A percentile compares a stretch with the other conserved stretches of the same genome.
phyloP scores from a whole-genome alignment of 2,888 invertebrate genomes.

The Phaonia tiefii region DNA sequence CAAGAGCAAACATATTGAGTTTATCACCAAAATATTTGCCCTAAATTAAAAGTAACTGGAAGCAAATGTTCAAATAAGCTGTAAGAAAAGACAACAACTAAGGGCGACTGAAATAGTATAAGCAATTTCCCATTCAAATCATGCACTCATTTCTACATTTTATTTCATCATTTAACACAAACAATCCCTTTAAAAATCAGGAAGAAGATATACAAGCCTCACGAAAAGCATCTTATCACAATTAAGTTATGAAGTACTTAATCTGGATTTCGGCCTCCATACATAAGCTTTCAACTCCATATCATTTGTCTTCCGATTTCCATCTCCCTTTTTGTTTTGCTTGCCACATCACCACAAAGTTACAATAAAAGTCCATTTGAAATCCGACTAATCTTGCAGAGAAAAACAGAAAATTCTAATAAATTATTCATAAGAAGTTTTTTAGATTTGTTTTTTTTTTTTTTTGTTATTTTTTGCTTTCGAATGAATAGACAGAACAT shows the following conservation, averaged over 20 bases:
- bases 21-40: no score
- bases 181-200: background rate
- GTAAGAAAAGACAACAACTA: no score
- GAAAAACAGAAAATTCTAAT: slow-evolving; percentile 44
- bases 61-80: no score
- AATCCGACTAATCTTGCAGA: slow-evolving; percentile 38
- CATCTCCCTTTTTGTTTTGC: background rate
- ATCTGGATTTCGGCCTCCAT: slow-evolving; percentile 6
- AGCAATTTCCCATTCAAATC: background rate
- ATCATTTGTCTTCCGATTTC: background rate
- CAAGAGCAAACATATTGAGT: no score
- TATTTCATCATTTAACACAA: no score
- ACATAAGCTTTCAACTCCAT: background rate
- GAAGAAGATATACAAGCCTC: background rate
- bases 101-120: no score
- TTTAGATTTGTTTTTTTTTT: no score
- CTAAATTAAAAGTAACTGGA: no score
- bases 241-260: slow-evolving; percentile 45
- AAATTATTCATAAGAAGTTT: slow-evolving; percentile 54
- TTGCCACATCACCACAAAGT: background rate
- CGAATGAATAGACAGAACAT: slow-evolving; percentile 19
- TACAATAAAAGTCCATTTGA: slow-evolving; percentile 64
- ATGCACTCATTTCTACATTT: slow-evolving; percentile 44
- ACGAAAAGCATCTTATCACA: slow-evolving; percentile 28
- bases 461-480: no score